Conservation (phyloP, 2,888 invertebrate species). For the Drosophila anceps region DNA sequence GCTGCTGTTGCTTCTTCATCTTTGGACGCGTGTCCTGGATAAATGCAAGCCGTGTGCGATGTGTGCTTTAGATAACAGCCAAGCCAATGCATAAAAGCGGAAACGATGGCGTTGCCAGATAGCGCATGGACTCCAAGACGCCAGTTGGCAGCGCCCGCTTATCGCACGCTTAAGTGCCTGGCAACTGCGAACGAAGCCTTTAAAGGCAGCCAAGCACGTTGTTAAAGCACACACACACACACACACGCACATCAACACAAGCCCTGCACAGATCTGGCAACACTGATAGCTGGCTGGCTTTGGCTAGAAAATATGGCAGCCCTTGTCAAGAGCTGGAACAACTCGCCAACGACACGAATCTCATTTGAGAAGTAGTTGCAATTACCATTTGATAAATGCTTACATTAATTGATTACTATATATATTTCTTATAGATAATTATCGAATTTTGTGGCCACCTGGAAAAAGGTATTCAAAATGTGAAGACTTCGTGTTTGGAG, state of each 20-base stretch:
- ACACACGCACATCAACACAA: background rate
- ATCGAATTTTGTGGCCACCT: too few species aligned
- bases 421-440: too few species aligned
- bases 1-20: background rate
- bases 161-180: slow-evolving; percentile 33
- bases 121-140: slow-evolving; percentile 31
- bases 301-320: slow-evolving; percentile 13
- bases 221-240: slow-evolving; percentile 8
- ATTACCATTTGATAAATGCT: background rate
- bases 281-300: slow-evolving; percentile 24
- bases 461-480: background rate
- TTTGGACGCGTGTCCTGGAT: slow-evolving; percentile 26
- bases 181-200: slow-evolving; percentile 21
- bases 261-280: slow-evolving; percentile 38
- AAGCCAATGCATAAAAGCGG: slow-evolving; percentile 52
- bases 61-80: slow-evolving; percentile 56
- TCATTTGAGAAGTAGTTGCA: background rate
- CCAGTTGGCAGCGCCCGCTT: slow-evolving; percentile 37
- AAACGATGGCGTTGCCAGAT: slow-evolving; percentile 68
- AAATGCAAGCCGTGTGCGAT: slow-evolving; percentile 47
- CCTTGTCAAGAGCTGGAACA: slow-evolving; percentile 10
- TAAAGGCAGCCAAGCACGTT: slow-evolving; percentile 19
- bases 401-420: background rate
- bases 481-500: background rate
- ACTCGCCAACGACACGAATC: background rate